phyloP scores from a whole-genome alignment of 2,888 invertebrate genomes.

The Agapostemon virescens region DNA sequence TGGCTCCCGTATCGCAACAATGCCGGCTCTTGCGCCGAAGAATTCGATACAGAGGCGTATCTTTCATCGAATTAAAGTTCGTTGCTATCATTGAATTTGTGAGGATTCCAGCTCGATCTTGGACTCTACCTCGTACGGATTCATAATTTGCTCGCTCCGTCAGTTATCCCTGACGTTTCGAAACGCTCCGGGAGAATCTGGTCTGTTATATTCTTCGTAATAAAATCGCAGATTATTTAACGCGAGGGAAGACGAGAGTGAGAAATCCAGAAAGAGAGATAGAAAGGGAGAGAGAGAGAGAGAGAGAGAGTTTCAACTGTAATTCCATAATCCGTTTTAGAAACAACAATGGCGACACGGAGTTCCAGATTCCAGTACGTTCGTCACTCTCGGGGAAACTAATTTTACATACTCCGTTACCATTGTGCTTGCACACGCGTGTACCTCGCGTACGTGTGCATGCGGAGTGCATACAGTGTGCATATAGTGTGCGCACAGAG shows the following conservation, averaged over 20 bases:
- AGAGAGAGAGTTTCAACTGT: background rate
- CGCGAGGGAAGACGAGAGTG: background rate
- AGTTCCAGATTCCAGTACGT: background rate
- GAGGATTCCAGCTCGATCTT: conserved; percentile 41
- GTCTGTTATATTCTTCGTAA: background rate
- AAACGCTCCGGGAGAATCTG: background rate
- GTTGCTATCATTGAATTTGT: conserved; percentile 50
- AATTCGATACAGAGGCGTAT: conserved; percentile 31
- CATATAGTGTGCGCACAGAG: no score
- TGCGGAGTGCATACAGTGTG: background rate
- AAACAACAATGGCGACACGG: background rate
- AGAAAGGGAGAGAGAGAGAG: background rate
- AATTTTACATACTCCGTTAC: conserved; percentile 20
- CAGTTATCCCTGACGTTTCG: background rate
- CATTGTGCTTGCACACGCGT: background rate
- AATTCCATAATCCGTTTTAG: background rate
- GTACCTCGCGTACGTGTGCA: background rate
- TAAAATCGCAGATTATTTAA: background rate
- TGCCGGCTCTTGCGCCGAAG: conserved; percentile 14
- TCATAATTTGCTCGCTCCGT: conserved; percentile 26
- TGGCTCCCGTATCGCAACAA: background rate
- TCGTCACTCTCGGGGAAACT: conserved; percentile 4
- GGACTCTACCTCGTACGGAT: conserved; percentile 33
- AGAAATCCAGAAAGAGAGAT: background rate
- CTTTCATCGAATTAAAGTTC: conserved; percentile 48